Evolutionary conservation across 2,113 vertebrate species (phyloP), one percentile per base, ranked within the genome.

Genomic region (Scatophagus argus): DNA sequence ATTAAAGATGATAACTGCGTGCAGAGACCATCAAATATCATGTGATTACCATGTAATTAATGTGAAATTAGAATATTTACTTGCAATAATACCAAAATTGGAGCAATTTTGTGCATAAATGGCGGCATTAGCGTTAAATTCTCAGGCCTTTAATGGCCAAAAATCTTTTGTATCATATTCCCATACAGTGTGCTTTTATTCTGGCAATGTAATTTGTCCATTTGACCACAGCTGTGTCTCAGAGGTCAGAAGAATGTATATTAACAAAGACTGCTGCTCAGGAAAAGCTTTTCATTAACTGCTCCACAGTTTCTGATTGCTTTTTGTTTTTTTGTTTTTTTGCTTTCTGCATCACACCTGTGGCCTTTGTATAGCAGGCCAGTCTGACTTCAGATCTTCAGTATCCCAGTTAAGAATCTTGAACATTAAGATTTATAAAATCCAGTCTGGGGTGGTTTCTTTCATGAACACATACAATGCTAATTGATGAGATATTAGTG

Each of bases 41-140:
- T 34, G 12, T 39, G 32, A n/a, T n/a, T n/a, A n/a, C n/a, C n/a
- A n/a, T n/a, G 11, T 78, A 70, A 47, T 66, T 25, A 49, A 77
- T 46, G 47, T 74, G 16, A 6, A 59, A 66, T 36, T n/a, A 19
- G 17, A 31, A 52, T 67, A 74, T 47, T 63, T 54, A 44, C 36
- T 23, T 16, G 14, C 56, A 7, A 6, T 72, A 23, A 62, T 27
- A 21, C 49, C 47, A 38, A 62, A 77, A 51, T 32, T 27, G 14
- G 12, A 38, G 43, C n/a, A 16, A 39, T 41, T 43, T 51, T 41
- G 51, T 17, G 8, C 49, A 25, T 60, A 39, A 72, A 67, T 49
- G 23, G 8, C 21, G 13, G 12, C 64, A n/a, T 46, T 49, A 52
- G 25, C 21, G 65, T 69, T n/a, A 52, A 23, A n/a, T 52, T 41